A percentile compares a stretch with the other conserved stretches of the same genome.
These are phyloP conservation scores for Venustaconcha ellipsiformis DNA, from an alignment of 1,140 invertebrate genomes.

Conservation along the genomic window DNA sequence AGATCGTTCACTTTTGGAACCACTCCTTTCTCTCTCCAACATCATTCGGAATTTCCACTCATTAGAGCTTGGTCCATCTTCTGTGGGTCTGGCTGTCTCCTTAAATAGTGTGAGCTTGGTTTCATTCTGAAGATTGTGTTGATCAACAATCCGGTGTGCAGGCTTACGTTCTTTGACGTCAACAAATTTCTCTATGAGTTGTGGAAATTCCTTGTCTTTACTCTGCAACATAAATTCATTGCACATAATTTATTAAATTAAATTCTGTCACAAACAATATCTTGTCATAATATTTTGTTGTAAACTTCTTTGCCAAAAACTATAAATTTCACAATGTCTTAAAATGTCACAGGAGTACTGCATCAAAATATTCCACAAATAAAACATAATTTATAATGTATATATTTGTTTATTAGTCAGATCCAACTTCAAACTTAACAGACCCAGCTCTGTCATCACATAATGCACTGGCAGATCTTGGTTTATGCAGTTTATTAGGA, in stretches of 20 bases:
- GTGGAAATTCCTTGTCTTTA: slow-evolving; percentile 52
- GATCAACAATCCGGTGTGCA: slow-evolving; percentile 59
- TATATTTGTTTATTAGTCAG: no score
- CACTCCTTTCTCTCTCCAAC: slow-evolving; percentile 52
- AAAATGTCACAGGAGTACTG: neutral
- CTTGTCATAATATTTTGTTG: neutral
- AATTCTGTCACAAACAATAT: neutral
- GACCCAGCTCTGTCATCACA: no score
- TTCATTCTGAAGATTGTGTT: slow-evolving; percentile 60
- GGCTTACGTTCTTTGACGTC: slow-evolving; percentile 43
- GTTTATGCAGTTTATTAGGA: no score
- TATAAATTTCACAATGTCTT: neutral
- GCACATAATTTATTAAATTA: no score
- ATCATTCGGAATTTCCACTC: slow-evolving; percentile 55
- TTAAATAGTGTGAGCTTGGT: slow-evolving; percentile 60
- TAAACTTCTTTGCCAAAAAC: neutral
- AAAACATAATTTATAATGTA: no score
- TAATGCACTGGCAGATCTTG: no score
- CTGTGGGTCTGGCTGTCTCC: slow-evolving; percentile 43
- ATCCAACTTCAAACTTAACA: no score
- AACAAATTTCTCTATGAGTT: slow-evolving; percentile 43
- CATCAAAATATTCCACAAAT: neutral
- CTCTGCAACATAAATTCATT: slow-evolving; percentile 42
- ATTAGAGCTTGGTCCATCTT: slow-evolving; percentile 47
- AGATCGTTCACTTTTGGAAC: slow-evolving; percentile 9